A percentile compares a stretch with the other conserved stretches of the same genome.
Conservation (phyloP, 2,113 vertebrate genomes). For the Marcusenius ussheri region DNA sequence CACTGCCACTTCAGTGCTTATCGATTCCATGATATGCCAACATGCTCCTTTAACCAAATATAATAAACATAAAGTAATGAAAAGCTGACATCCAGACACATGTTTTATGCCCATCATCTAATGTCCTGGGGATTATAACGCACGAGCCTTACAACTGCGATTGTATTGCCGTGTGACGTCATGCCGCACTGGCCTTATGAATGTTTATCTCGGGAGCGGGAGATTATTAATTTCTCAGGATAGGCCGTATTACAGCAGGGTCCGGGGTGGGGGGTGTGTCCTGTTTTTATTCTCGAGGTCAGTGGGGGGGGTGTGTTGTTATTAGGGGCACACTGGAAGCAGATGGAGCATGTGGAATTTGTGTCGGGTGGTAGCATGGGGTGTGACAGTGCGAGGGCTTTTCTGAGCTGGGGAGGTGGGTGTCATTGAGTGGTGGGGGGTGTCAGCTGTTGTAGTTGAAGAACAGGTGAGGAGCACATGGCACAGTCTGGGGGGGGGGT, state of each 20-base stretch:
- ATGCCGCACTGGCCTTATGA: not conserved
- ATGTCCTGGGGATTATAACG: not conserved
- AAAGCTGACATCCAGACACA: not conserved
- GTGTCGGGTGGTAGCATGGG: not conserved
- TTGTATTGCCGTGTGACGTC: not conserved
- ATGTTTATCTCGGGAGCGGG: not conserved
- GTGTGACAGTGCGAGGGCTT: not conserved
- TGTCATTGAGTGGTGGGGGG: not conserved
- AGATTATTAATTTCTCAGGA: not conserved
- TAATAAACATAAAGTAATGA: not conserved
- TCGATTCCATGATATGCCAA: not conserved
- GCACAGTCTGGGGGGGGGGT: not conserved
- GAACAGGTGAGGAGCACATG: constrained; percentile 57
- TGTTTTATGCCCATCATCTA: not conserved
- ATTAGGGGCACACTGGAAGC: not conserved
- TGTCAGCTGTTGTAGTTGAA: constrained; percentile 15
- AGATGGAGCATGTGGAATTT: not conserved
- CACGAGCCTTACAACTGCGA: not conserved
- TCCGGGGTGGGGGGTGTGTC: not conserved
- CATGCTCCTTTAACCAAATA: not conserved
- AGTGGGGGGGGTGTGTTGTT: not conserved
- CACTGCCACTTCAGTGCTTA: not conserved
- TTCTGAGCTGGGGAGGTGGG: not conserved
- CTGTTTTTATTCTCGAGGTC: not conserved
- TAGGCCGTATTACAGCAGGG: not conserved